Conservation (phyloP, 2,888 invertebrate genomes). For the Microctonus aethiopoides region DNA sequence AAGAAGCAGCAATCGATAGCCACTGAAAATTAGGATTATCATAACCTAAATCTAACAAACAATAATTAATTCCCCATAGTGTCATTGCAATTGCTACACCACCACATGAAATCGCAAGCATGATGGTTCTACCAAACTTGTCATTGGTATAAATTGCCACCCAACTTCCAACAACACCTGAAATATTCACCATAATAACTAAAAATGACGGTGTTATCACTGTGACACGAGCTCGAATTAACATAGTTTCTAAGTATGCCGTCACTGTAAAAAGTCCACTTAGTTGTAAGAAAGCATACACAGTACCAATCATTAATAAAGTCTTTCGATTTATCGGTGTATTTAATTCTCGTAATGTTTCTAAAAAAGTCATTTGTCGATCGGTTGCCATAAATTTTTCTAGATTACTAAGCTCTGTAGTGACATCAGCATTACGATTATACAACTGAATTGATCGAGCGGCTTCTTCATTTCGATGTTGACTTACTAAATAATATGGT, state of each 20-base stretch:
- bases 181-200: conserved; percentile 53
- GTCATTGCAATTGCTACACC: conserved; percentile 47
- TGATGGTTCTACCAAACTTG: conserved; percentile 36
- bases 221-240: conserved; percentile 43
- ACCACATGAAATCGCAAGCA: conserved; percentile 39
- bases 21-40: conserved; percentile 48
- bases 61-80: conserved; percentile 48
- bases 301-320: conserved; percentile 42
- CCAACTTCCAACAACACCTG: conserved; percentile 49
- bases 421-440: conserved; percentile 43
- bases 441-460: conserved; percentile 50
- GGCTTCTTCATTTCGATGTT: conserved; percentile 42
- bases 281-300: conserved; percentile 52
- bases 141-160: conserved; percentile 49
- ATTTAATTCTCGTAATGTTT: conserved; percentile 33
- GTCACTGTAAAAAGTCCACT: conserved; percentile 48
- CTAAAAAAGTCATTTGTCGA: not conserved
- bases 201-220: conserved; percentile 42
- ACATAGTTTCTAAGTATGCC: conserved; percentile 55
- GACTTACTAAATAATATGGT: conserved; percentile 50
- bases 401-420: conserved; percentile 44
- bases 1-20: conserved; percentile 48
- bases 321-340: conserved; percentile 41
- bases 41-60: conserved; percentile 45
- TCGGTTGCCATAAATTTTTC: conserved; percentile 41